Conservation (phyloP, 2,797 vertebrate species). For the Ceryle rudis region DNA sequence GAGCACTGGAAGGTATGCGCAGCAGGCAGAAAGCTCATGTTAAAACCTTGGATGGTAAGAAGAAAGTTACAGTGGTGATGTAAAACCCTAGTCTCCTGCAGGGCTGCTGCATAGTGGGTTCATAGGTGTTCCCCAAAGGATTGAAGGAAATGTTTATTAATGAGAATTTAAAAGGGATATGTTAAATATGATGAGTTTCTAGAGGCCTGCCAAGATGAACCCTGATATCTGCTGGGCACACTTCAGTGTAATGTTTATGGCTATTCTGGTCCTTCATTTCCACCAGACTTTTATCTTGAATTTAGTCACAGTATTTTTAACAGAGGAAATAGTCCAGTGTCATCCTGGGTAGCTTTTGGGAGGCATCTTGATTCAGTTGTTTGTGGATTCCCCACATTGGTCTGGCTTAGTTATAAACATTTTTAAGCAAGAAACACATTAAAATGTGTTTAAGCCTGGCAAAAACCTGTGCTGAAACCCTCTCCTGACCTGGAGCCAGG, state of each 20-base stretch:
- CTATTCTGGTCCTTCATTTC: not conserved
- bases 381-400: not conserved
- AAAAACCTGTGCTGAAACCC: not conserved
- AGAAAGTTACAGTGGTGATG: not conserved
- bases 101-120: fast-evolving
- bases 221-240: not conserved
- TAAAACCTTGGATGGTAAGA: not conserved
- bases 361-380: not conserved
- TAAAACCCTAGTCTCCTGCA: not conserved
- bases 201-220: not conserved
- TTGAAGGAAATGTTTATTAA: not conserved
- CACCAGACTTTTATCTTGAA: not conserved
- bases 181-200: not conserved
- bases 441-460: not conserved
- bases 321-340: not conserved
- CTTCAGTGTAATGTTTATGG: not conserved
- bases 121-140: fast-evolving
- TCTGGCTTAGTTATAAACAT: not conserved
- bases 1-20: not conserved
- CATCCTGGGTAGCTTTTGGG: not conserved
- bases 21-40: not conserved
- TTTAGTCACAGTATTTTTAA: not conserved
- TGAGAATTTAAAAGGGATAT: not conserved
- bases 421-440: not conserved
- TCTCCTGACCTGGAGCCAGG: not conserved